These are phyloP conservation scores for Drosophila setifemur DNA, from an alignment of 1,140 invertebrate species.

Conservation along the genomic window DNA sequence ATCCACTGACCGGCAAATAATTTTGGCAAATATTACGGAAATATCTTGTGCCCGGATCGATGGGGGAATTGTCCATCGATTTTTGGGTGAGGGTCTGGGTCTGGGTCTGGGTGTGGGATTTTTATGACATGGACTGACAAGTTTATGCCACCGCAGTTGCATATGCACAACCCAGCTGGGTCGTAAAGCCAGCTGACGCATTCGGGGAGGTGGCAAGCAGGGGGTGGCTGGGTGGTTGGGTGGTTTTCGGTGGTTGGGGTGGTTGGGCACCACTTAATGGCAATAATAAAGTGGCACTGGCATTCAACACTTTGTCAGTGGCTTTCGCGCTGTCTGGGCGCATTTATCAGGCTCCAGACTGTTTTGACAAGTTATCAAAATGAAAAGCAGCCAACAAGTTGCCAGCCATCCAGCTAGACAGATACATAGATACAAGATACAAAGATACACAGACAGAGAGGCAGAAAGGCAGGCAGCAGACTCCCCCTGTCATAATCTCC, in stretches of 20 bases:
- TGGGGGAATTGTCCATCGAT: conserved; percentile 4
- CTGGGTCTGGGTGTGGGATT: background rate
- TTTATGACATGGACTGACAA: conserved; percentile 74
- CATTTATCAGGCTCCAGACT: conserved; percentile 78
- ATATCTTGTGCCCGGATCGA: conserved; percentile 18
- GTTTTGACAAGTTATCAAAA: conserved; percentile 82
- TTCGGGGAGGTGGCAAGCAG: conserved; percentile 4
- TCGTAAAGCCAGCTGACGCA: conserved; percentile 63
- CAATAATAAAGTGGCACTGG: conserved; percentile 75
- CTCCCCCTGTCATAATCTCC: conserved; percentile 65
- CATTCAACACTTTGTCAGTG: conserved; percentile 79
- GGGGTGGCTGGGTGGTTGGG: background rate
- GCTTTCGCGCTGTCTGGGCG: conserved; percentile 66
- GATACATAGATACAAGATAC: too few species aligned
- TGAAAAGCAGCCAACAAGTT: conserved; percentile 73
- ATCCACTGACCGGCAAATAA: conserved; percentile 33
- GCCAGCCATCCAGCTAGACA: conserved; percentile 29
- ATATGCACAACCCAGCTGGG: conserved; percentile 47
- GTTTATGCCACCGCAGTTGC: conserved; percentile 55
- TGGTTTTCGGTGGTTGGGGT: background rate
- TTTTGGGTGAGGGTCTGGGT: background rate
- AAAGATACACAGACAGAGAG: conserved; percentile 9
- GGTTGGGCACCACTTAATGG: conserved; percentile 59
- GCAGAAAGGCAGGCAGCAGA: too few species aligned
- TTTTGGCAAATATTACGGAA: conserved; percentile 43